Evolutionary conservation across 2,113 vertebrate species (phyloP), one percentile per base, ranked within the genome.

Genomic region (Salvelinus namaycush): DNA sequence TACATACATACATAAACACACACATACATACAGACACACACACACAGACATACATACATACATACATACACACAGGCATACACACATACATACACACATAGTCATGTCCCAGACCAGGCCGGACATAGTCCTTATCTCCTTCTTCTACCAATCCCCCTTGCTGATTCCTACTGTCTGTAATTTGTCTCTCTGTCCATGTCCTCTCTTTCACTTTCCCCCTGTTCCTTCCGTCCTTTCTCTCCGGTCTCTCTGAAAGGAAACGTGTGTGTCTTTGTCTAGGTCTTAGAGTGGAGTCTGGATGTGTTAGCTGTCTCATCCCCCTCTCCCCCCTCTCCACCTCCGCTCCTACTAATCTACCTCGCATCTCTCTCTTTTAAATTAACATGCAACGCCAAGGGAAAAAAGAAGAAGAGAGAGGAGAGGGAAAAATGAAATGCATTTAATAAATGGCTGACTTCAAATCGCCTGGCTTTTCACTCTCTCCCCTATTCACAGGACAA

Each of bases 401-500:
- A 20, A 44, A 44, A 44, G 39, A 44, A 44, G 39, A 39, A 44
- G 49, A 26, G 70, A 60, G 18, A 68, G 62, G 79, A 83, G 78
- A 70, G 86, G 54, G 57, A 44, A 91, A 91, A 92, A 86, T 91
- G 88, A 89, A 94, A 93, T 92, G 86, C 91, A 89, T 93, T 93
- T 94, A 92, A 91, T 92, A 92, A 91, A 91, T 88, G 90, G 88
- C 89, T 44, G 39, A 44, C 39, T 91, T 92, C 81, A 94, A 93
- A 87, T 86, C 74, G 83, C 81, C 75, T 51, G 80, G 80, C 72
- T 83, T 85, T 86, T 81, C 74, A 65, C 76, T 68, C 81, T 77
- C 51, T 89, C 39, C 39, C 39, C 93, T 92, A 93, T 94, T 94
- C 94, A 94, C 89, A 82, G 83, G 83, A 87, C 90, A 89, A 90